phyloP scores from a whole-genome alignment of 2,797 vertebrate genomes.

The Gila robusta region DNA sequence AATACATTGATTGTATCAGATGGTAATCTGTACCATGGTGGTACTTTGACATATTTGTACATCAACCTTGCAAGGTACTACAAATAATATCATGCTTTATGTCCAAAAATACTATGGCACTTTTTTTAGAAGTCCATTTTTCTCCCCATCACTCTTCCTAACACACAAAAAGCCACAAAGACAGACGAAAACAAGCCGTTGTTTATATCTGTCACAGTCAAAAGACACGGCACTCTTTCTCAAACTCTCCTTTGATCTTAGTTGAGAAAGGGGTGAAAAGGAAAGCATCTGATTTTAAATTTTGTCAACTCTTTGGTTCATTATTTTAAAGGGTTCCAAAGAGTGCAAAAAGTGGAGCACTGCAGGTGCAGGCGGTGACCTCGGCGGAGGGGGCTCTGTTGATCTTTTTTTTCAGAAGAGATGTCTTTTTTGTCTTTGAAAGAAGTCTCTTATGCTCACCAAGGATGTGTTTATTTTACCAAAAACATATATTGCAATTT shows the following conservation, averaged over 20 bases:
- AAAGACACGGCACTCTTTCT: slow-evolving; percentile 30
- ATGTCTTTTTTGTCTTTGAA: background rate
- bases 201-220: slow-evolving; percentile 43
- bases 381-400: background rate
- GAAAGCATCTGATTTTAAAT: slow-evolving; percentile 26
- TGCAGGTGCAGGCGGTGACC: slow-evolving; percentile 34
- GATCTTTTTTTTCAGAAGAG: slow-evolving; percentile 20
- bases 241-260: slow-evolving; percentile 48
- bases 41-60: background rate
- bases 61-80: background rate
- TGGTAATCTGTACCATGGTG: background rate
- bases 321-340: slow-evolving; percentile 38
- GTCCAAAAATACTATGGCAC: background rate
- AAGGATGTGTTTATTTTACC: too few species aligned
- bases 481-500: too few species aligned
- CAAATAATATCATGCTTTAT: slow-evolving; percentile 1
- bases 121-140: background rate
- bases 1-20: background rate
- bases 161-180: slow-evolving; percentile 5
- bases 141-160: background rate
- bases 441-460: too few species aligned
- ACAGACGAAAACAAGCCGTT: slow-evolving; percentile 5
- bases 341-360: slow-evolving; percentile 41
- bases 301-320: slow-evolving; percentile 47
- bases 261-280: slow-evolving; percentile 29